These are phyloP conservation scores for Petrosia ficiformis DNA, from an alignment of 37 sponge, comb jelly and placozoan genomes.

Conservation along the genomic window DNA sequence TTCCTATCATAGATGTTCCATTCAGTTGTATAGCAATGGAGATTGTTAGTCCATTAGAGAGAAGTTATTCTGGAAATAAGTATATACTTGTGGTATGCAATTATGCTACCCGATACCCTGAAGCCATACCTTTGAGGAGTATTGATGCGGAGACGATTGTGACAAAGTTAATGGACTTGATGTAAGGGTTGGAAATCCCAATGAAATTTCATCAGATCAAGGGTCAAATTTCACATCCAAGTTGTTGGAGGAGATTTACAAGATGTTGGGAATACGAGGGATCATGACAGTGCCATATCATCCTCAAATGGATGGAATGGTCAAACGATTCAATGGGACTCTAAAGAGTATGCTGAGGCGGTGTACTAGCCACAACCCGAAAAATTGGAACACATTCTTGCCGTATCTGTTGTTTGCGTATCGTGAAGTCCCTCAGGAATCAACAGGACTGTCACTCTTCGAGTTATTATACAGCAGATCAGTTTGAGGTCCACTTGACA, in stretches of 20 bases:
- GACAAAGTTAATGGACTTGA: slow-evolving; percentile 22
- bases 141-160: slow-evolving; percentile 38
- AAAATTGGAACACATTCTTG: slow-evolving; percentile 8
- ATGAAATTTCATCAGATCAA: slow-evolving; percentile 37
- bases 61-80: slow-evolving; percentile 4
- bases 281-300: slow-evolving; percentile 47
- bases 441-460: slow-evolving; percentile 48
- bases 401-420: slow-evolving; percentile 33
- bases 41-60: slow-evolving; percentile 17
- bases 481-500: slow-evolving; percentile 29
- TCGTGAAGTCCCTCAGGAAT: slow-evolving; percentile 43
- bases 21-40: slow-evolving; percentile 20
- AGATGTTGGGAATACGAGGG: slow-evolving; percentile 11
- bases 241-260: slow-evolving; percentile 36
- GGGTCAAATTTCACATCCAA: slow-evolving; percentile 39
- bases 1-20: slow-evolving; percentile 6
- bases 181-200: slow-evolving; percentile 30
- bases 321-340: slow-evolving; percentile 33
- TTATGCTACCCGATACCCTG: slow-evolving; percentile 19
- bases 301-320: slow-evolving; percentile 49
- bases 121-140: slow-evolving; percentile 27
- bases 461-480: slow-evolving; percentile 28
- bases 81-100: slow-evolving; percentile 21
- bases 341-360: slow-evolving; percentile 21
- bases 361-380: neutral